Conservation (phyloP, 2,113 vertebrate genomes). For the Oreochromis spilurus region DNA sequence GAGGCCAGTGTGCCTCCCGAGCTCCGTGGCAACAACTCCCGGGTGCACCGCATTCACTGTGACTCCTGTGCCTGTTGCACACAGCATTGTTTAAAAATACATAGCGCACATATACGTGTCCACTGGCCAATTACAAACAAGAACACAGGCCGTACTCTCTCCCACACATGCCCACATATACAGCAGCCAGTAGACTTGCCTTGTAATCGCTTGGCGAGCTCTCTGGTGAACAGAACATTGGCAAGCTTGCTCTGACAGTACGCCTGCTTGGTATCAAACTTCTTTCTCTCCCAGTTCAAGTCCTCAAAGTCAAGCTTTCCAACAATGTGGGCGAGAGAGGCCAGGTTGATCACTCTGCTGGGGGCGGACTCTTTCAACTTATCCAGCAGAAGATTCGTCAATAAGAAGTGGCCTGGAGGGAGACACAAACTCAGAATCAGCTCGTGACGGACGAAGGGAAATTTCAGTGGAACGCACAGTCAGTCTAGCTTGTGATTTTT, state of each 20-base stretch:
- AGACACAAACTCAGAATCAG: not conserved
- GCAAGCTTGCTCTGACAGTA: constrained; percentile 91
- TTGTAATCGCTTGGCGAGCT: constrained; percentile 78
- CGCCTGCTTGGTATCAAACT: constrained; percentile 81
- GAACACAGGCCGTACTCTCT: constrained; percentile 26
- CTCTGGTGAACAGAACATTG: constrained; percentile 79
- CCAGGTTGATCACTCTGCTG: constrained; percentile 81
- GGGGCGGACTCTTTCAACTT: constrained; percentile 79
- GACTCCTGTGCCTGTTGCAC: constrained; percentile 73
- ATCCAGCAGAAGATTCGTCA: constrained; percentile 83
- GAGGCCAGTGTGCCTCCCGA: constrained; percentile 81
- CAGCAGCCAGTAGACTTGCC: constrained; percentile 67
- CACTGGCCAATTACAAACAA: constrained; percentile 17
- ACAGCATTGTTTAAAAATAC: not conserved
- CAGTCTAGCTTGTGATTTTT: not conserved
- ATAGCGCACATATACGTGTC: constrained; percentile 5
- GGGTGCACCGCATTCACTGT: constrained; percentile 81
- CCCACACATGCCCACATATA: constrained; percentile 54
- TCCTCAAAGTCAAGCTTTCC: constrained; percentile 83
- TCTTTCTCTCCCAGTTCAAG: constrained; percentile 82
- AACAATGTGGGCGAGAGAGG: constrained; percentile 79
- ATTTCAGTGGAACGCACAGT: not conserved
- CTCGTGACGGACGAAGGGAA: not conserved
- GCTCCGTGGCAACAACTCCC: constrained; percentile 80
- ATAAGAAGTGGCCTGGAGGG: constrained; percentile 79